Base-by-base conservation (phyloP, 2,797 vertebrate species). In the Rhodeus uyekii region DNA sequence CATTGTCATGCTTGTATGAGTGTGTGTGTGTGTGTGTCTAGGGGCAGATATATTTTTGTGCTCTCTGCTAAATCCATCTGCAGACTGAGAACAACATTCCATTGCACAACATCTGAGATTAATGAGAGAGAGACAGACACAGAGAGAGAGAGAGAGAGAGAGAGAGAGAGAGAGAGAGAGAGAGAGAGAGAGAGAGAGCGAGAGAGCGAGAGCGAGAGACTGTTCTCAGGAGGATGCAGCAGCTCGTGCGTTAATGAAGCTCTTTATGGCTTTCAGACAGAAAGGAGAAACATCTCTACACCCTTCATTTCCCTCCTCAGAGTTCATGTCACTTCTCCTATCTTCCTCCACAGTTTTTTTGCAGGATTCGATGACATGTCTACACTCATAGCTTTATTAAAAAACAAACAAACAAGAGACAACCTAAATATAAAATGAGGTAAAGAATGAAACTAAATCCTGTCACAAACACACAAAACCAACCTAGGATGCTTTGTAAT, bases 31-130 rank as follows among this genome's bases (percentile, higher is more conserved):
- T 60, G 16, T 36, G 36, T 53, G 53, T 72, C 32, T 27, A 22
- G 75, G 19, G 80, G 53, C 65, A 88, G 80, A 38, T 78, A 80
- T 81, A 76, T 87, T 84, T 87, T 64, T 63, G 67, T 77, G 72
- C 75, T 85, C 73, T 84, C 87, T 86, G 87, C 80, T 86, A 88
- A 85, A 88, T 74, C 83, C 86, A 86, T 88, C 84, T 82, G 69
- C 81, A 85, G 80, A 42, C 68, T 39, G 86, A 87, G 73, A 88
- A 87, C 69, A 80, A 85, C 86, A 87, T 87, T 88, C 84, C 88
- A 72, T 82, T 85, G 85, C 77, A 84, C 46, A 83, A 86, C 76
- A 73, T 50, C 76, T 67, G 50, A n/a, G 50, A 80, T 74, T 63
- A 76, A 80, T 74, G 72, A 44, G 79, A 78, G 22, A 22, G 39